Conservation (phyloP, 2,797 vertebrate genomes). For the Poeciliopsis turneri region DNA sequence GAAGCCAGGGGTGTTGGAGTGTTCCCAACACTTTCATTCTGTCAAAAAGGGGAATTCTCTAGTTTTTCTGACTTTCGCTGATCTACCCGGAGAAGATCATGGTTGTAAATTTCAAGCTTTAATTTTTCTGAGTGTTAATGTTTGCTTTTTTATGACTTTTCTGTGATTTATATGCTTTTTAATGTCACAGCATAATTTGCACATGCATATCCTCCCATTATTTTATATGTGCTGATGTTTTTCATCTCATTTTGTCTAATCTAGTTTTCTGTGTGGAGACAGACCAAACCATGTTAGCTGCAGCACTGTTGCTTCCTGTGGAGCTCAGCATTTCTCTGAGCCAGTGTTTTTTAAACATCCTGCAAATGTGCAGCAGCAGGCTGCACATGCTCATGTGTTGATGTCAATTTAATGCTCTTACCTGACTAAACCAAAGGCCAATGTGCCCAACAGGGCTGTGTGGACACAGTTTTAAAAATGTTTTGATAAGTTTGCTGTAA, state of each 20-base stretch:
- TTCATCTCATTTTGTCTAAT: slow-evolving; percentile 56
- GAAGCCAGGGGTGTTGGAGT: not conserved
- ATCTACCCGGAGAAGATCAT: slow-evolving; percentile 22
- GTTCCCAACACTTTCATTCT: not conserved
- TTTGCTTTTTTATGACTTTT: slow-evolving; percentile 12
- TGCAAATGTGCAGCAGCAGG: slow-evolving; percentile 11
- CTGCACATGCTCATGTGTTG: slow-evolving; percentile 20
- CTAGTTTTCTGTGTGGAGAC: slow-evolving; percentile 15
- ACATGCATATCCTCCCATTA: slow-evolving; percentile 44
- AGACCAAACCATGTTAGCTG: not conserved
- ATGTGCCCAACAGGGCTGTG: slow-evolving; percentile 10
- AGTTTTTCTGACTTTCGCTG: slow-evolving; percentile 8
- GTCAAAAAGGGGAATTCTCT: not conserved
- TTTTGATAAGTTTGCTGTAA: slow-evolving; percentile 27
- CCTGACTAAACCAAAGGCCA: slow-evolving; percentile 70
- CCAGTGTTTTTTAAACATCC: not conserved
- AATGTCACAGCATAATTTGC: slow-evolving; percentile 55
- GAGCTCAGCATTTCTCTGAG: not conserved
- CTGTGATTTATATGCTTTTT: slow-evolving; percentile 7
- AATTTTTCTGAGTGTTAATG: slow-evolving; percentile 6
- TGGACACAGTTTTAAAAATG: slow-evolving; percentile 5
- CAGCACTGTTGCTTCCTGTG: slow-evolving; percentile 2
- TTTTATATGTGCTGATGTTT: slow-evolving; percentile 30
- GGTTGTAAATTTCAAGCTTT: slow-evolving; percentile 35
- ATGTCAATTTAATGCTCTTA: slow-evolving; percentile 23